A percentile compares a stretch with the other conserved stretches of the same genome.
These are phyloP conservation scores for Trichogramma pretiosum DNA, from an alignment of 1,140 invertebrate species.

Conservation along the genomic window DNA sequence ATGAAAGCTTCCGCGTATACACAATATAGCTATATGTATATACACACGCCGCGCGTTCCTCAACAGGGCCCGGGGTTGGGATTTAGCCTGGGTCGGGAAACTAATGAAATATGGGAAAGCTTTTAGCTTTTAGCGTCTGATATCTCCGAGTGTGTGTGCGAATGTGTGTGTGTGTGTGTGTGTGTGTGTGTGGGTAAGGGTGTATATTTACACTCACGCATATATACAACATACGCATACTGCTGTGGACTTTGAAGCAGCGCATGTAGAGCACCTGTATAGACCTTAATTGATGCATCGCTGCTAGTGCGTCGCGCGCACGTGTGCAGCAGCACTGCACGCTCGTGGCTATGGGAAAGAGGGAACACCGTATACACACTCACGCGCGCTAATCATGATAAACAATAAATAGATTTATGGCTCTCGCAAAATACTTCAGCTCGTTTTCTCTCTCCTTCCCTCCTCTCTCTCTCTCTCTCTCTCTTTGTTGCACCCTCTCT, in stretches of 20 bases:
- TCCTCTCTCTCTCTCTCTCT: too few species aligned
- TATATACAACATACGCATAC: neutral
- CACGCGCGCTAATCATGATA: constrained; percentile 34
- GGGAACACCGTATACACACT: too few species aligned
- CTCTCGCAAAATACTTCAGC: constrained; percentile 19
- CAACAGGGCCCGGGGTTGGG: too few species aligned
- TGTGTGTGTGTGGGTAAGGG: too few species aligned
- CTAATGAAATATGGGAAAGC: constrained; percentile 44
- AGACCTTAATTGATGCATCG: constrained; percentile 37
- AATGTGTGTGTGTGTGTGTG: neutral
- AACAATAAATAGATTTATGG: constrained; percentile 37
- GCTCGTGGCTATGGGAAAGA: too few species aligned
- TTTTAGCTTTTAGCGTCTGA: constrained; percentile 43
- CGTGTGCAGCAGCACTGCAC: too few species aligned
- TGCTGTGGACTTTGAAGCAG: constrained; percentile 10
- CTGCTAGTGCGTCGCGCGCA: too few species aligned
- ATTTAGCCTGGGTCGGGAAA: constrained; percentile 27
- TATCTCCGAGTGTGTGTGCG: constrained; percentile 23
- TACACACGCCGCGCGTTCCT: too few species aligned
- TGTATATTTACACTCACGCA: neutral
- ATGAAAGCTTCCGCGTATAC: too few species aligned
- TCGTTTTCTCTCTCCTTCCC: too few species aligned
- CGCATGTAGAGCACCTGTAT: constrained; percentile 8
- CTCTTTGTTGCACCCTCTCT: too few species aligned
- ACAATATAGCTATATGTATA: too few species aligned